Base-by-base conservation (phyloP, 2,888 invertebrate genomes). In the Leptopilina syphax region DNA sequence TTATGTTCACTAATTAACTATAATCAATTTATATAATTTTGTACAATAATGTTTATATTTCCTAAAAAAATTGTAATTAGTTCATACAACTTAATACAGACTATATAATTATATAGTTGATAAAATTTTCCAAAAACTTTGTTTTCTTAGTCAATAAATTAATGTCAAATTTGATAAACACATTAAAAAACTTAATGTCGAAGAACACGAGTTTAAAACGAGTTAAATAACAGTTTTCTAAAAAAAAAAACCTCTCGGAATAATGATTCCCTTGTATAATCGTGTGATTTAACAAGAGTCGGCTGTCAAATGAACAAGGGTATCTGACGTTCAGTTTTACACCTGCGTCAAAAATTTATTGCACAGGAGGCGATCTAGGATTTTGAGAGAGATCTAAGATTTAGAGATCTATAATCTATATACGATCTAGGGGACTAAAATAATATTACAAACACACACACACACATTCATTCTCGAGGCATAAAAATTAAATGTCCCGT, bases 241-340 rank as follows among this genome's bases (percentile, higher is more conserved):
- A 10, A 50, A 50, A 50, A 27, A 73, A 57, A 60, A 73, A 57
- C 41, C 57, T 54, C 54, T 60, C 34, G 27, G 41, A 73, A 73
- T 57, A 60, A 34, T 13, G n/a, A 60, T 57, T 73, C 73, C 13
- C n/a, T 50, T 50, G 50, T 73, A 41, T 73, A 60, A 73, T 73
- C 73, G 73, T 60, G 57, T 73, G 73, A 73, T 73, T 73, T 73
- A 73, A 73, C 54, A 73, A 60, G 73, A 73, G 34, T 73, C 73
- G 73, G 73, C 73, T 73, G 73, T 73, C 73, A 73, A 9, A n/a
- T 50, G 27, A n/a, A 73, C 57, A 73, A 73, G 54, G 73, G 57
- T 60, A 73, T 57, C 54, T 73, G 57, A 57, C 73, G 34, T 54
- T 34, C 34, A n/a, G 34, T 73, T 73, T 34, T 73, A 73, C 73